Base-by-base conservation (phyloP, 2,888 invertebrate species). In the Agrochola macilenta region DNA sequence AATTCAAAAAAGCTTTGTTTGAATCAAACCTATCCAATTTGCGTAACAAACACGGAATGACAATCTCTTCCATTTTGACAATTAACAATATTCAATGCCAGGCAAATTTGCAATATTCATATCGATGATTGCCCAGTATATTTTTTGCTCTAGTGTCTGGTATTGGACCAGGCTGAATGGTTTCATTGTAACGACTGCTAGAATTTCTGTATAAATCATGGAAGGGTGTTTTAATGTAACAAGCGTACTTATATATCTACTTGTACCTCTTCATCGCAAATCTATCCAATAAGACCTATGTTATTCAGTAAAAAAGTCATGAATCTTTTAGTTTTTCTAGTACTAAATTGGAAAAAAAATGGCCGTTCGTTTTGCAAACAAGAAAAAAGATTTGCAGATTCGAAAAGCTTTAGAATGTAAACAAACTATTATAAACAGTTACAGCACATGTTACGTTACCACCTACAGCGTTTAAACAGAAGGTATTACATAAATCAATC, bases 401-500 rank as follows among this genome's bases (percentile, higher is more conserved):
- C 11, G 12, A 54, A 81, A 81, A 82, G 17, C 43, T 73, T 20
- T 57, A 78, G 2, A 82, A 69, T n/a, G 57, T 80, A 87, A 84
- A 87, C 87, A 87, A 76, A 78, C 78, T 66, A 70, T 78, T 74
- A 74, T 49, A 71, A 80, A 75, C 61, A 74, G 49, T 68, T 83
- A 39, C 49, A 63, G 61, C 82, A 81, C 77, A 81, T 79, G 87
- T 77, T 52, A 72, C 71, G 78, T 65, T 78, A 78, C 90, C 90
- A 90, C 89, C 90, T 85, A 87, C 89, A 75, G 89, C 78, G 89
- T 76, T 49, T 49, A 74, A 78, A 78, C 77, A 79, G 78, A 81
- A 81, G 82, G 79, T 81, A 71, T 63, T 43, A 54, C 65, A 88
- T 90, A 90, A 90, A 90, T 90, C 90, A 90, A 84, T 85, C 87